phyloP scores from a whole-genome alignment of 2,888 invertebrate species.

The Sepiola atlantica region DNA sequence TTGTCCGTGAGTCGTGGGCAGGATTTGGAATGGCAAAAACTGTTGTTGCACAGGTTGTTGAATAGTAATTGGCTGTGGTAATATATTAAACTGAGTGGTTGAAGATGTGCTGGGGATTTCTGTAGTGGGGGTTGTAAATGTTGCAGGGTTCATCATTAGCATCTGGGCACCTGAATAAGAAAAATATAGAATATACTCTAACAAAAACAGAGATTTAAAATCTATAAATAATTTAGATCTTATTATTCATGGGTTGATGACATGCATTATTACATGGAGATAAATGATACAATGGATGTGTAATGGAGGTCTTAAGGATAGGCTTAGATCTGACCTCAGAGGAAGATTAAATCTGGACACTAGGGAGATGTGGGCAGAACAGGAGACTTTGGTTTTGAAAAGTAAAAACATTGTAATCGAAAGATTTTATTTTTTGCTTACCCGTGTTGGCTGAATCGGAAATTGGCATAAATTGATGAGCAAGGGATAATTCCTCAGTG shows the following conservation, averaged over 20 bases:
- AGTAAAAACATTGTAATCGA: neutral
- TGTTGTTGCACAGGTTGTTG: slow-evolving; percentile 44
- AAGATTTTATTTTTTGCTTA: neutral
- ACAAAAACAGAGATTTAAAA: neutral
- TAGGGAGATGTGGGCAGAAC: too few species aligned
- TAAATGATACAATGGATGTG: too few species aligned
- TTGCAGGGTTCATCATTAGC: slow-evolving; percentile 42
- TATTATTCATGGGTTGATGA: too few species aligned
- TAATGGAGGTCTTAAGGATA: too few species aligned
- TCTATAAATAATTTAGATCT: too few species aligned
- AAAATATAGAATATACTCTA: neutral
- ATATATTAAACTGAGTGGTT: slow-evolving; percentile 40
- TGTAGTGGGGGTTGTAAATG: slow-evolving; percentile 15
- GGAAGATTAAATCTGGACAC: too few species aligned
- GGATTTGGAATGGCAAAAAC: slow-evolving; percentile 47
- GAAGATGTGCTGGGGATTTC: slow-evolving; percentile 36
- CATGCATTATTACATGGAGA: too few species aligned
- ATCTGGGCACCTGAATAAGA: slow-evolving; percentile 38
- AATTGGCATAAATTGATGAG: slow-evolving; percentile 49
- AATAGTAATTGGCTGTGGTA: slow-evolving; percentile 37
- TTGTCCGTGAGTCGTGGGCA: slow-evolving; percentile 42
- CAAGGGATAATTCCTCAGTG: slow-evolving; percentile 61
- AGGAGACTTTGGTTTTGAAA: too few species aligned
- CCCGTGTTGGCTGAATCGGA: slow-evolving; percentile 38
- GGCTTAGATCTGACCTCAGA: too few species aligned